A percentile compares a stretch with the other conserved stretches of the same genome.
Conservation (phyloP, 2,797 vertebrate genomes). For the Sarcoramphus papa region DNA sequence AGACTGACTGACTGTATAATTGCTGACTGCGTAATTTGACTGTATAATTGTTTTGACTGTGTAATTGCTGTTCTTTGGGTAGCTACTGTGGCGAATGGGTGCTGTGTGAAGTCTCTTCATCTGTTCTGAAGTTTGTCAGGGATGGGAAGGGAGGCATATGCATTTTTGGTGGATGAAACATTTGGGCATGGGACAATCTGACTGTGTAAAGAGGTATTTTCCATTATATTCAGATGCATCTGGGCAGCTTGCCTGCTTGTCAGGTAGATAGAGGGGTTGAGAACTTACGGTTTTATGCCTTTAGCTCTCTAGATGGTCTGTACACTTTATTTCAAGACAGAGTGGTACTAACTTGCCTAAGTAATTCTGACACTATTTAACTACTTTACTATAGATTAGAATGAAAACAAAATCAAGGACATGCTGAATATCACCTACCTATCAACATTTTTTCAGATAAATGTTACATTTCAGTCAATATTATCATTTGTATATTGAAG, state of each 20-base stretch:
- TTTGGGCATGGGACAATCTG: background rate
- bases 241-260: background rate
- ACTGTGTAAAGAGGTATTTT: background rate
- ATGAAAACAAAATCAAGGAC: background rate
- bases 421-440: background rate
- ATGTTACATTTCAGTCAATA: background rate
- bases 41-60: background rate
- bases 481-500: background rate
- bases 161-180: background rate
- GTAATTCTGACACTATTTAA: background rate
- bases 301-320: background rate
- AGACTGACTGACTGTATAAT: background rate
- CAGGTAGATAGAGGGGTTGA: background rate
- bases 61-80: background rate
- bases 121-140: background rate
- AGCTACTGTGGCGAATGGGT: background rate
- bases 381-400: background rate
- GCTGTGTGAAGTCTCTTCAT: background rate
- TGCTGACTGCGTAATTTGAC: background rate
- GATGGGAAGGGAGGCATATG: background rate
- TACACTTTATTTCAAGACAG: background rate
- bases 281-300: rapidly evolving
- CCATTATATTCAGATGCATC: background rate
- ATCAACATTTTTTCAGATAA: background rate
- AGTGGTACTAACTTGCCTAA: background rate